phyloP scores from a whole-genome alignment of 2,888 invertebrate genomes.

The Asteroscopus sphinx region DNA sequence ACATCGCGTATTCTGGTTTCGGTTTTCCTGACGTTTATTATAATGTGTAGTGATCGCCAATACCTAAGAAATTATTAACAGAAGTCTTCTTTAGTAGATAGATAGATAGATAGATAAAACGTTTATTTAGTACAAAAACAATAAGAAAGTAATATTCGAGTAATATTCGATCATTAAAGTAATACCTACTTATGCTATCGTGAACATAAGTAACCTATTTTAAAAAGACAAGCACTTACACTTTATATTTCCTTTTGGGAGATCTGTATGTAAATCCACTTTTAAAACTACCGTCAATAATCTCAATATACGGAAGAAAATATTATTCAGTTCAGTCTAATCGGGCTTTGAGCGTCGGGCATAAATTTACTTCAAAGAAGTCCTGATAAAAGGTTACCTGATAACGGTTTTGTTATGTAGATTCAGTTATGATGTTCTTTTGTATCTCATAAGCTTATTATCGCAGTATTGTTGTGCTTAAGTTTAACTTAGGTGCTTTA shows the following conservation, averaged over 20 bases:
- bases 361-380: constrained; percentile 24
- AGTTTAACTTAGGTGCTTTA: constrained; percentile 36
- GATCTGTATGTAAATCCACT: constrained; percentile 34
- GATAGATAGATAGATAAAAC: too few species aligned
- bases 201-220: neutral
- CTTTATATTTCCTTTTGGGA: constrained; percentile 30
- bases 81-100: too few species aligned
- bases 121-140: too few species aligned
- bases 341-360: constrained; percentile 21
- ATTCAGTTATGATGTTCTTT: constrained; percentile 8
- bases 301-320: constrained; percentile 25
- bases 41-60: too few species aligned
- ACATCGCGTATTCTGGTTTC: too few species aligned
- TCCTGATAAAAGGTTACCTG: constrained; percentile 17
- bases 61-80: too few species aligned
- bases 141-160: too few species aligned
- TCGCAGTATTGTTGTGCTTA: neutral
- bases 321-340: constrained; percentile 39
- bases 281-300: constrained; percentile 42
- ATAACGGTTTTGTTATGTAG: constrained; percentile 19
- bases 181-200: too few species aligned
- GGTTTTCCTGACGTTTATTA: too few species aligned
- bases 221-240: constrained; percentile 1
- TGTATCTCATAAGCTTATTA: constrained; percentile 7
- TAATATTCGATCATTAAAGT: too few species aligned